A percentile compares a stretch with the other conserved stretches of the same genome.
These are phyloP conservation scores for Coreoperca whiteheadi DNA, from an alignment of 2,113 vertebrate genomes.

Conservation along the genomic window DNA sequence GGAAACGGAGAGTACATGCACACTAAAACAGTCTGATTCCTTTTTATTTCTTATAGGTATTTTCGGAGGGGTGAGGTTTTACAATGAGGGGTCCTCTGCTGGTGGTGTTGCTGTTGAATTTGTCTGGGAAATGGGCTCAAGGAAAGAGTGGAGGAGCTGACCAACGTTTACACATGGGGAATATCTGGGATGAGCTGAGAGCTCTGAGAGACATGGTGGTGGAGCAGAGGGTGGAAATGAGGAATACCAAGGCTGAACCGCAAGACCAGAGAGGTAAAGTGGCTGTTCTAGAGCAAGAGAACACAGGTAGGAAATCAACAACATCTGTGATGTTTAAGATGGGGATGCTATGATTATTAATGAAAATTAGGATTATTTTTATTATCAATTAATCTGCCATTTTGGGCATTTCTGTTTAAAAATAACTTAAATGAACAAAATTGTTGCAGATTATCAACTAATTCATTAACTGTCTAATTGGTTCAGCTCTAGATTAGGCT, in stretches of 20 bases:
- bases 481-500: not conserved
- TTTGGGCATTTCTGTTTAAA: too few relatives aligned
- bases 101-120: constrained; percentile 13
- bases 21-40: not conserved
- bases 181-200: constrained; percentile 37
- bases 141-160: not conserved
- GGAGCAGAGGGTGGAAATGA: constrained; percentile 25
- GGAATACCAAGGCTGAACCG: constrained; percentile 1
- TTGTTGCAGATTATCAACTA: not conserved
- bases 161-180: constrained; percentile 11
- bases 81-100: constrained; percentile 13
- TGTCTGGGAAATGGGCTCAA: constrained; percentile 23
- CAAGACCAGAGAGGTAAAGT: not conserved
- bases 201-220: constrained; percentile 30
- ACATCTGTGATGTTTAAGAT: not conserved
- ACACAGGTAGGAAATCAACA: not conserved
- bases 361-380: not conserved
- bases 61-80: not conserved
- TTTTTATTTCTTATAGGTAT: not conserved
- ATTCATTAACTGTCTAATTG: too few relatives aligned
- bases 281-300: not conserved
- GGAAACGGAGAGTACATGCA: not conserved
- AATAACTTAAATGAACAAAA: too few relatives aligned
- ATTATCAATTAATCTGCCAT: not conserved
- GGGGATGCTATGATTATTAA: not conserved